Conservation (phyloP, 2,113 vertebrate genomes). For the Murina feae region DNA sequence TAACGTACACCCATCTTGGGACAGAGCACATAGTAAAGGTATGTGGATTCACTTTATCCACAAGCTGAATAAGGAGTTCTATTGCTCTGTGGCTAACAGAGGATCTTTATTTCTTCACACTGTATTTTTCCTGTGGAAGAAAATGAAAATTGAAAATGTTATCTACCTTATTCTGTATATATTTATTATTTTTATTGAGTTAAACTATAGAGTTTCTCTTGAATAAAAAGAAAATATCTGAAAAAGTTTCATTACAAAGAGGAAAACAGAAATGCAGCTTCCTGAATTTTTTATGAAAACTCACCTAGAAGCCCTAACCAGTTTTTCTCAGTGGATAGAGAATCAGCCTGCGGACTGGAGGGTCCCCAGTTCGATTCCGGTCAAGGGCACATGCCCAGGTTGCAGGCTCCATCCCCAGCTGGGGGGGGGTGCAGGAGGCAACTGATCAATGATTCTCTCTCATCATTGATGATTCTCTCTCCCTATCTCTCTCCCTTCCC, state of each 20-base stretch:
- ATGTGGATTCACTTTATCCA: neutral
- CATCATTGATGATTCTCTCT: too few species aligned
- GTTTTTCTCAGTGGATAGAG: too few species aligned
- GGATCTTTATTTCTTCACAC: conserved; percentile 15
- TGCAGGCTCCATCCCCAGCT: too few species aligned
- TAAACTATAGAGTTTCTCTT: neutral
- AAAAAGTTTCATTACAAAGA: neutral
- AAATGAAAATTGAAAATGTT: conserved; percentile 16
- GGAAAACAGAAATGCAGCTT: conserved; percentile 7
- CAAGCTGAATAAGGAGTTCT: neutral
- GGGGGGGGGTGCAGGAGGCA: too few species aligned
- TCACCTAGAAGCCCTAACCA: neutral
- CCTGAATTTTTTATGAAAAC: conserved; percentile 48
- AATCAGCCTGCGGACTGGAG: too few species aligned
- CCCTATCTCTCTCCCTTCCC: too few species aligned
- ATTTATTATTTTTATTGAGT: conserved; percentile 35
- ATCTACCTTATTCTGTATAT: neutral
- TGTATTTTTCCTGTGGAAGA: neutral
- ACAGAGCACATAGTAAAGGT: neutral
- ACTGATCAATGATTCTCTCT: too few species aligned
- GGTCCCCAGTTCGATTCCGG: too few species aligned
- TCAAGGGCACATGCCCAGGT: too few species aligned
- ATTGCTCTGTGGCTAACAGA: neutral
- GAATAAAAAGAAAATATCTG: conserved; percentile 24
- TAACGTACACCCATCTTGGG: neutral